Evolutionary conservation across 2,888 invertebrate genomes (phyloP), one percentile per base, ranked within the genome.

Genomic region (Trissonchulus latispiculum): DNA sequence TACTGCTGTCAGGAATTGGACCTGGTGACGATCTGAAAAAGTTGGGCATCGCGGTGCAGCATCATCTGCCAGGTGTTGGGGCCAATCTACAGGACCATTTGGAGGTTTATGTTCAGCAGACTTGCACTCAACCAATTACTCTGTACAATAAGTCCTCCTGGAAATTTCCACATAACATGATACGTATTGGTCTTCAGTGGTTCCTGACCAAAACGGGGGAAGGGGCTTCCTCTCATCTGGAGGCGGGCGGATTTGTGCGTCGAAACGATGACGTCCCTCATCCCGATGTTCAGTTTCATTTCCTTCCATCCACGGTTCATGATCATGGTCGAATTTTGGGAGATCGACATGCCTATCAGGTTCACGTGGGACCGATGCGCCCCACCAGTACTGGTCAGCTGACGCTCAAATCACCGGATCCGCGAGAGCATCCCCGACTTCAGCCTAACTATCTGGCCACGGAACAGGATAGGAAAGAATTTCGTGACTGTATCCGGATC

Each of bases 401-500:
- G 0, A 90, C 89, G 77, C 84, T 96, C 32, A 87, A 87, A 73
- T 90, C 90, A 75, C 84, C 86, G 0, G 91, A 94, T 85, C 91
- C 92, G 0, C 85, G 88, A 33, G 89, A 90, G 72, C 89, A 89
- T 84, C 95, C 95, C 0, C 82, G 90, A 36, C 92, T 97, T 83
- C 89, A 96, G 83, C 92, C 96, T 1, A 93, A 95, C 81, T 97
- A 97, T 83, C 90, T 95, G 75, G 84, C 87, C 59, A 83, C 87
- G 1, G 80, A 84, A 0, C 83, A 85, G 66, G 92, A 92, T 35
- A 71, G 72, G 15, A 1, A 61, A n/a, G 74, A 71, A 37, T 66
- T 75, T 35, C 72, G 74, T 1, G 59, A 72, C 1, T 72, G 64
- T 33, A 68, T 75, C 18, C 48, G 37, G 1, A 29, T 70, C 18